These are phyloP conservation scores for Lethenteron reissneri DNA, from an alignment of 2,113 vertebrate species.

Conservation along the genomic window DNA sequence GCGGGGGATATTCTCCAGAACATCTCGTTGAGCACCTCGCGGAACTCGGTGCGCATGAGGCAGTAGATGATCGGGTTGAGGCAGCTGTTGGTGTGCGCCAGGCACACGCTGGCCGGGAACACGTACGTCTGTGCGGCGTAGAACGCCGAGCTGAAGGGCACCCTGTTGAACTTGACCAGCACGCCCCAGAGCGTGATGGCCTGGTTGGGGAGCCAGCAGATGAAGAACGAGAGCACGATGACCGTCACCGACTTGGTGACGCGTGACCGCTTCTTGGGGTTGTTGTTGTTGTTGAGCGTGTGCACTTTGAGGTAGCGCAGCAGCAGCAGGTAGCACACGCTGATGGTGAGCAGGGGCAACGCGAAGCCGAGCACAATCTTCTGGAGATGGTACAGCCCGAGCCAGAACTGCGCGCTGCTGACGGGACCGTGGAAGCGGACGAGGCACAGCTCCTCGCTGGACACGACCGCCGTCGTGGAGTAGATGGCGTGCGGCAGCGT, in stretches of 20 bases:
- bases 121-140: constrained; percentile 65
- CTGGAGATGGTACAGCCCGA: constrained; percentile 68
- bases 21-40: constrained; percentile 55
- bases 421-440: constrained; percentile 51
- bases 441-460: constrained; percentile 60
- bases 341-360: constrained; percentile 46
- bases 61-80: constrained; percentile 83
- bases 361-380: constrained; percentile 71
- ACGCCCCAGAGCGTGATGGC: constrained; percentile 74
- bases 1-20: constrained; percentile 57
- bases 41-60: constrained; percentile 71
- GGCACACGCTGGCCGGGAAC: constrained; percentile 69
- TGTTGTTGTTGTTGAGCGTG: constrained; percentile 28
- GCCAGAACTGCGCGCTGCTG: constrained; percentile 49
- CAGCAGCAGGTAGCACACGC: constrained; percentile 55
- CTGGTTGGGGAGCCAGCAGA: constrained; percentile 92
- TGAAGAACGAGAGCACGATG: constrained; percentile 68
- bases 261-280: constrained; percentile 51
- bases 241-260: constrained; percentile 77
- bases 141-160: constrained; percentile 61
- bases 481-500: constrained; percentile 65
- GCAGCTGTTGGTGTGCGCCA: constrained; percentile 91
- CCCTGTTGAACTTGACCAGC: constrained; percentile 67
- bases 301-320: constrained; percentile 51
- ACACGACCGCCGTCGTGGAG: constrained; percentile 50